Percentiles rank a stretch among this genome's conserved stretches.
Conservation (phyloP, 2,797 vertebrate species). For the Hemibagrus guttatus region DNA sequence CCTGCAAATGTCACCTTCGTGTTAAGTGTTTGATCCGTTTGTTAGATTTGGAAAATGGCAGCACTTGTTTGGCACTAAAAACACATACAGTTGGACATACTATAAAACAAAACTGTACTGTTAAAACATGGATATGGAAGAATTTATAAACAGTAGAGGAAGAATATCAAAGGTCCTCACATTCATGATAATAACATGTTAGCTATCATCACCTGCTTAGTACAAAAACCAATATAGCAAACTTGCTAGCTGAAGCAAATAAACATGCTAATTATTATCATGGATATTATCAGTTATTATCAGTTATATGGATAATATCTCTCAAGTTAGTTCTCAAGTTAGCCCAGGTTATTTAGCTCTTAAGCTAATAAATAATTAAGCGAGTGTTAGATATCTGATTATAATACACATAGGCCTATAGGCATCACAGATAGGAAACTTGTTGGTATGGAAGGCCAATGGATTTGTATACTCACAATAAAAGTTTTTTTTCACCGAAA, state of each 20-base stretch:
- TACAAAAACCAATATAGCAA: not conserved
- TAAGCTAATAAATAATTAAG: no score
- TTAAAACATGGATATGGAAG: not conserved
- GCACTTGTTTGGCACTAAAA: not conserved
- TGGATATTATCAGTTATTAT: not conserved
- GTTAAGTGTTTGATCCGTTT: constrained; percentile 37
- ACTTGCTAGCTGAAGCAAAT: not conserved
- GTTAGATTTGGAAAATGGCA: constrained; percentile 1
- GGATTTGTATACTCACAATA: not conserved
- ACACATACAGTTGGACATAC: not conserved
- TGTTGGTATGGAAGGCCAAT: not conserved
- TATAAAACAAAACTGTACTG: not conserved
- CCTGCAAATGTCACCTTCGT: constrained; percentile 15
- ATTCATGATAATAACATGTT: not conserved
- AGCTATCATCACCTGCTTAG: not conserved
- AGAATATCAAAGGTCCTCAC: not conserved
- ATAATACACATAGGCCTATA: not conserved
- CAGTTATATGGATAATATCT: no score
- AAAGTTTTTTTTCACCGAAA: not conserved
- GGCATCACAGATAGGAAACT: not conserved
- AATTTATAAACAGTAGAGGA: no score
- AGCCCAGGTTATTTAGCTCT: not conserved
- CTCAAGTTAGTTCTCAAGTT: not conserved
- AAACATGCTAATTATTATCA: not conserved
- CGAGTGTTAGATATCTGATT: not conserved